Evolutionary conservation across 2,888 invertebrate species (phyloP).

Genomic region (Agrotis puta): DNA sequence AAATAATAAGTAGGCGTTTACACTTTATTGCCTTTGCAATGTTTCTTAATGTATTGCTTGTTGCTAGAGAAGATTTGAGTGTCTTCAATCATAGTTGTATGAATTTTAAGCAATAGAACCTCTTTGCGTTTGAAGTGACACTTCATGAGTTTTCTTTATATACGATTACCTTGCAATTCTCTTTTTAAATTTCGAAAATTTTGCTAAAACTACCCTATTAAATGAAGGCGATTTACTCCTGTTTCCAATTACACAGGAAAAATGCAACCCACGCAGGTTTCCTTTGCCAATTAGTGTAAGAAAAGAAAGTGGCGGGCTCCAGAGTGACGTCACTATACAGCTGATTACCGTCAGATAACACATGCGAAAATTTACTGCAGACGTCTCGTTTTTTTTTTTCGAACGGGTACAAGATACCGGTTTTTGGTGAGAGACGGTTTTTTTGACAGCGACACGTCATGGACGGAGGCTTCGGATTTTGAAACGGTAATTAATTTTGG

Average conservation of each 20-base stretch:
- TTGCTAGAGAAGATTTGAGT: not conserved
- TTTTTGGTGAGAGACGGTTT: constrained; percentile 44
- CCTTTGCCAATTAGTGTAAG: constrained; percentile 49
- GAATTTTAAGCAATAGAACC: not conserved
- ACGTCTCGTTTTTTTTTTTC: constrained; percentile 51
- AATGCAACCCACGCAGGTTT: constrained; percentile 39
- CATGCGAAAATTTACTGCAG: constrained; percentile 54
- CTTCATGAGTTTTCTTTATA: too few species aligned
- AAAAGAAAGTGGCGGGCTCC: constrained; percentile 63
- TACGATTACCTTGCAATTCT: not conserved
- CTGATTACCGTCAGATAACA: constrained; percentile 60
- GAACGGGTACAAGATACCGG: constrained; percentile 48
- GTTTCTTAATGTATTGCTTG: constrained; percentile 1
- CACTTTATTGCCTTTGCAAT: not conserved
- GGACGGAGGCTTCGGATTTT: constrained; percentile 34
- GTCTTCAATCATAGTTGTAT: not conserved
- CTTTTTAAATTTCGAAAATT: not conserved
- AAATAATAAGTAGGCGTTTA: constrained; percentile 13
- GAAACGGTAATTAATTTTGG: constrained; percentile 54
- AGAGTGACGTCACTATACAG: constrained; percentile 60
- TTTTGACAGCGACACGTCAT: constrained; percentile 50
- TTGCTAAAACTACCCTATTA: not conserved
- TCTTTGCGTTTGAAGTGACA: not conserved
- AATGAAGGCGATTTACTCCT: not conserved
- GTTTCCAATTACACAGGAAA: constrained; percentile 25